A percentile compares a stretch with the other conserved stretches of the same genome.
phyloP scores from a whole-genome alignment of 1,140 invertebrate species.

The Apis laboriosa region DNA sequence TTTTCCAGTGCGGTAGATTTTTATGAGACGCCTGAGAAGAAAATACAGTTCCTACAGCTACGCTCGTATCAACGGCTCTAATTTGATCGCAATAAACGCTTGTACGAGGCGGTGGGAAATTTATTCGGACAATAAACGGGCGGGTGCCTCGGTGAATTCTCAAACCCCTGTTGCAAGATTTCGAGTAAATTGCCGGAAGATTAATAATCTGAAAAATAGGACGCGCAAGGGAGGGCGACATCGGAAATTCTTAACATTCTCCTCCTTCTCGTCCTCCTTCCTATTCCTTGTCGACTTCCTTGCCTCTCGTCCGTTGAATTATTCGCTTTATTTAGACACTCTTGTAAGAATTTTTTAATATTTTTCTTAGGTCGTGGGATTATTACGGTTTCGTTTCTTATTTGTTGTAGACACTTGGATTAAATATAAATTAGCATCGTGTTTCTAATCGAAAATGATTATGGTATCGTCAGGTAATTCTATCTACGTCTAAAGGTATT shows the following conservation, averaged over 20 bases:
- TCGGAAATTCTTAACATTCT: slow-evolving; percentile 7
- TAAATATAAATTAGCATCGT: too few relatives aligned
- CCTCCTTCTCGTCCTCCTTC: not conserved
- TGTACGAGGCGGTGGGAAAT: not conserved
- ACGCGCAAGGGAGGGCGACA: not conserved
- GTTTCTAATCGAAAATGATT: too few relatives aligned
- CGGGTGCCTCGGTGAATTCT: not conserved
- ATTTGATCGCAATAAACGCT: slow-evolving; percentile 37
- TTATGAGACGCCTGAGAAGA: slow-evolving; percentile 22
- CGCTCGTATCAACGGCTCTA: slow-evolving; percentile 24
- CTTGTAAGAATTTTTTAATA: not conserved
- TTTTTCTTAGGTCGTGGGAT: not conserved
- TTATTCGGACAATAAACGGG: slow-evolving; percentile 10
- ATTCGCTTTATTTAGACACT: not conserved
- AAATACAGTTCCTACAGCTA: slow-evolving; percentile 7
- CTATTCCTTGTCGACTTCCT: not conserved
- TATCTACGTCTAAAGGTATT: too few relatives aligned
- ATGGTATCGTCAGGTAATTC: too few relatives aligned
- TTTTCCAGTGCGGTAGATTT: slow-evolving; percentile 9
- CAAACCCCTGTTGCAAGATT: not conserved
- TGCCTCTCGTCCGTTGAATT: not conserved
- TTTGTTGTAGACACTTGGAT: too few relatives aligned
- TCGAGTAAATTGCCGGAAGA: not conserved
- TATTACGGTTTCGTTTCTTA: too few relatives aligned
- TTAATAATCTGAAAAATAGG: slow-evolving; percentile 30